Base-by-base conservation (phyloP, 2,113 vertebrate species). In the Coreoperca whiteheadi region DNA sequence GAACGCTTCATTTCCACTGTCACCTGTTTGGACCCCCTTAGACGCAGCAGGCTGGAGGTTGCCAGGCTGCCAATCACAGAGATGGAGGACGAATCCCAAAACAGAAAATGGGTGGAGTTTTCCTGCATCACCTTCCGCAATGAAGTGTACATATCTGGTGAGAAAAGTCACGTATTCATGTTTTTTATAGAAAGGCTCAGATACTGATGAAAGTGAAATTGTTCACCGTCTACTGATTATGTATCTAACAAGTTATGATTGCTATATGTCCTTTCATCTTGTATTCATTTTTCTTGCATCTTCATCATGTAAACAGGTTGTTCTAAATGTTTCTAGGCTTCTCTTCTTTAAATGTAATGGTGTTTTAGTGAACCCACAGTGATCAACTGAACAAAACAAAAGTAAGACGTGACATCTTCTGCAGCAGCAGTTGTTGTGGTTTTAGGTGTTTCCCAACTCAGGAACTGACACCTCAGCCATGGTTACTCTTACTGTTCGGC, bases 91-190 rank as follows among this genome's bases (percentile, higher is more conserved):
- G 97, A 99, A 85, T 95, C 93, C 23, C 97, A 98, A 74, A 97
- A 94, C 87, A 97, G 94, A 90, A 99, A 99, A 93, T 99, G 98
- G 98, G 97, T 99, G 95, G 98, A 99, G 89, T 99, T 99, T 92
- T 96, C 98, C 15, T 99, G 97, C 46, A 93, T 97, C 88, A 98
- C 97, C 0, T 96, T 99, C 83, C 97, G 97, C 90, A 99, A 99
- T 81, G 98, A 99, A 94, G 96, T 99, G 66, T 99, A 97, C 93
- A 97, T 99, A 89, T 98, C 97, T n/a, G 98, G 98, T 99, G 80
- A 92, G 90, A 48, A 10, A 57, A n/a, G 11, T 30, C 0, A 34
- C 11, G 0, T 39, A 14, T 64, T 81, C 5, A 34, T 9, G 2
- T 37, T 10, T 11, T 51, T 50, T 28, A 69, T 46, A 53, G 37